Percentiles rank a stretch among this genome's conserved stretches.
These are phyloP conservation scores for Troides helena DNA, from an alignment of 2,888 invertebrate genomes.

Conservation along the genomic window DNA sequence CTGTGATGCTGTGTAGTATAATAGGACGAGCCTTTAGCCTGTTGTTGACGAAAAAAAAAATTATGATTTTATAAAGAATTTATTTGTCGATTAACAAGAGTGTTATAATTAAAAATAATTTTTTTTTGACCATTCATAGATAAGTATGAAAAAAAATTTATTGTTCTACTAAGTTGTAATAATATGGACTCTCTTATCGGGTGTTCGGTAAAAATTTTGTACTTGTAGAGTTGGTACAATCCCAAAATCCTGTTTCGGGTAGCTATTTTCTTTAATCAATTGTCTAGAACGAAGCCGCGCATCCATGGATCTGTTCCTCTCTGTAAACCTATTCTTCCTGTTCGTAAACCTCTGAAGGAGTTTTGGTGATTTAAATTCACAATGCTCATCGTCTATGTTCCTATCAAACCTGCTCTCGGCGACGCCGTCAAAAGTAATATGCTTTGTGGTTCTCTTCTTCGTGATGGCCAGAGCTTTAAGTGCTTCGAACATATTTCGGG, in stretches of 20 bases:
- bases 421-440: not conserved
- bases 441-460: constrained; percentile 4
- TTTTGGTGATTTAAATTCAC: constrained; percentile 7
- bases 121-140: not conserved
- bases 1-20: no score
- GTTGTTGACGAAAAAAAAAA: no score
- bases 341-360: not conserved
- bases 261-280: not conserved
- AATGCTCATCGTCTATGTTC: constrained; percentile 1
- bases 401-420: not conserved
- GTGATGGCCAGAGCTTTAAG: constrained; percentile 1
- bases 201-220: not conserved
- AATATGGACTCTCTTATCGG: not conserved
- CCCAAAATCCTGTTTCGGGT: not conserved
- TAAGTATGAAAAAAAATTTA: not conserved
- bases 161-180: not conserved
- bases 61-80: no score
- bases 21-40: no score
- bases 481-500: constrained; percentile 20
- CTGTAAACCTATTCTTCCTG: not conserved
- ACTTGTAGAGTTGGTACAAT: not conserved
- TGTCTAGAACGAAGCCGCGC: not conserved
- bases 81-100: no score
- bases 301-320: not conserved
- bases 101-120: no score